These are phyloP conservation scores for Xiphorhynchus elegans DNA, from an alignment of 2,113 vertebrate species.

Conservation along the genomic window DNA sequence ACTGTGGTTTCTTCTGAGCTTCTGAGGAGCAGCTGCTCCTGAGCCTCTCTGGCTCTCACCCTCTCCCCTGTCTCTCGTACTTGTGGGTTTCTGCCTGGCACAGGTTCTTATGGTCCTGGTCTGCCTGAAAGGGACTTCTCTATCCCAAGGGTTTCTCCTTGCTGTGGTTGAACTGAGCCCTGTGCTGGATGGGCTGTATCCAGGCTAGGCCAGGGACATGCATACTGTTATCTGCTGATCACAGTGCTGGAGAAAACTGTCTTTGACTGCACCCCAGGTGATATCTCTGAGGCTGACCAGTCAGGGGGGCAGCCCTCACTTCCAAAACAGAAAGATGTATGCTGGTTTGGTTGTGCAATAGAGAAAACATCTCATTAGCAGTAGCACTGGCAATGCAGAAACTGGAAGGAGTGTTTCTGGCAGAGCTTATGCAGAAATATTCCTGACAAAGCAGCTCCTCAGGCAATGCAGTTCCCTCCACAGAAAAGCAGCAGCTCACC, in stretches of 20 bases:
- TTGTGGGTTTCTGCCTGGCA: rapidly evolving
- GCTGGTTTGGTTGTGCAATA: background rate
- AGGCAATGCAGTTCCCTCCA: background rate
- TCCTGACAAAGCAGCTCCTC: background rate
- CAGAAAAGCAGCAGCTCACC: background rate
- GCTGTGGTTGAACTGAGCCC: background rate
- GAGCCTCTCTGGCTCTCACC: background rate
- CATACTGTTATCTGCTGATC: background rate
- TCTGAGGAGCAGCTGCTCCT: background rate
- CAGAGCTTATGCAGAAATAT: background rate
- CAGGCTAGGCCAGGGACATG: rapidly evolving
- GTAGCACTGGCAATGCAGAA: background rate
- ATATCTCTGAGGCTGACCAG: background rate
- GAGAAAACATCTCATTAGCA: background rate
- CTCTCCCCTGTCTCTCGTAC: background rate
- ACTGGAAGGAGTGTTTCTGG: background rate
- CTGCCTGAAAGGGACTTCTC: background rate
- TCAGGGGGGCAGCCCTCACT: background rate
- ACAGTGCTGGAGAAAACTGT: background rate
- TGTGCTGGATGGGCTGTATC: rapidly evolving
- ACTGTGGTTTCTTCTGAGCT: background rate
- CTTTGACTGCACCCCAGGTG: background rate
- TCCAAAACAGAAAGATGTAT: background rate
- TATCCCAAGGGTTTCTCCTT: background rate
- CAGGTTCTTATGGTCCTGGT: rapidly evolving